Percentiles rank a stretch among this genome's conserved stretches.
Conservation (phyloP, 1,140 invertebrate genomes). For the Antheraea mylitta region DNA sequence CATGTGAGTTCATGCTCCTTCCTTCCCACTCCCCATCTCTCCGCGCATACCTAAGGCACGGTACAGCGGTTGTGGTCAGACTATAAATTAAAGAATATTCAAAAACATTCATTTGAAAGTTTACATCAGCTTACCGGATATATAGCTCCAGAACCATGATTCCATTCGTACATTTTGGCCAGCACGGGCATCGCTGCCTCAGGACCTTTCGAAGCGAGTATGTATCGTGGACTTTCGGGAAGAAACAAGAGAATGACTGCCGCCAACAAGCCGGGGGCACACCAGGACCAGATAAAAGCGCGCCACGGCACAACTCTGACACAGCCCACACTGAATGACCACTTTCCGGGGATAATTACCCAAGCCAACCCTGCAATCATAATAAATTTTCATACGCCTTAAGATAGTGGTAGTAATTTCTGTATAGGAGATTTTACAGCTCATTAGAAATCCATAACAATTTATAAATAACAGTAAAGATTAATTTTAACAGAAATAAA, state of each 20-base stretch:
- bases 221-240: conserved; percentile 89
- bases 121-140: conserved; percentile 45
- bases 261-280: conserved; percentile 77
- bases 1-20: too few species aligned
- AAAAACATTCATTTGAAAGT: too few species aligned
- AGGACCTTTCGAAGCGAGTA: conserved; percentile 80
- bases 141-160: conserved; percentile 31
- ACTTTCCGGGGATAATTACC: conserved; percentile 80
- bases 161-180: conserved; percentile 79
- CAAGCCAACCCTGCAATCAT: conserved; percentile 79
- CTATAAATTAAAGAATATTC: too few species aligned
- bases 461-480: too few species aligned
- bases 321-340: conserved; percentile 56
- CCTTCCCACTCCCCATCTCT: too few species aligned
- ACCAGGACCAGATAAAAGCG: conserved; percentile 80
- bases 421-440: too few species aligned
- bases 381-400: background rate
- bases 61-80: too few species aligned
- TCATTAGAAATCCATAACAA: too few species aligned
- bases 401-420: too few species aligned
- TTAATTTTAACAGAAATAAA: too few species aligned
- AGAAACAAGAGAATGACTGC: conserved; percentile 77
- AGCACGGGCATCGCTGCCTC: conserved; percentile 81
- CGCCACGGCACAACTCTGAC: conserved; percentile 82
- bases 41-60: too few species aligned